phyloP scores from a whole-genome alignment of 2,113 vertebrate species.

The Dicrurus megarhynchus region DNA sequence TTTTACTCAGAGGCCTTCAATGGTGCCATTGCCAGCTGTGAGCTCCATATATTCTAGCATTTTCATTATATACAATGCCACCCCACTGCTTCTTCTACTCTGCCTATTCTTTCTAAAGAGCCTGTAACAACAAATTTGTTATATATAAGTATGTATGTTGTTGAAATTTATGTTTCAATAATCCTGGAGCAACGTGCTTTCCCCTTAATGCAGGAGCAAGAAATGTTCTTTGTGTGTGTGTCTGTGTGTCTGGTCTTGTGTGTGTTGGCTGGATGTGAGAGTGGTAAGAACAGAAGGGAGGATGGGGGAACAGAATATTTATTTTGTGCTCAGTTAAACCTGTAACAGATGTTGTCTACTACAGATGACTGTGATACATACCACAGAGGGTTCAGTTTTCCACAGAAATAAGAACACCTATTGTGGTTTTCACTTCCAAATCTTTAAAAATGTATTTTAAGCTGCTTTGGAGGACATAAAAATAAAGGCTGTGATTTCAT shows the following conservation, averaged over 20 bases:
- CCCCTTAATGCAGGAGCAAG: not conserved
- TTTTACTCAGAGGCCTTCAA: not conserved
- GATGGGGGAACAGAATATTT: not conserved
- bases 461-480: not conserved
- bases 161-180: not conserved
- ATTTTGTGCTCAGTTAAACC: not conserved
- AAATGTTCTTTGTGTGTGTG: not conserved
- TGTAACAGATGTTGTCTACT: not conserved
- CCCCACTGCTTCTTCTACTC: rapidly evolving
- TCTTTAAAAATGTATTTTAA: not conserved
- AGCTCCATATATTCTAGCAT: not conserved
- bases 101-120: not conserved
- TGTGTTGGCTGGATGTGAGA: not conserved
- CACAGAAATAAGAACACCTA: not conserved
- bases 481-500: not conserved
- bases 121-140: not conserved
- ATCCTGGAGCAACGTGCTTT: not conserved
- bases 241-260: not conserved
- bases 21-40: no score
- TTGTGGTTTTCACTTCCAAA: not conserved
- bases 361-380: not conserved
- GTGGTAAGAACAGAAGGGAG: not conserved
- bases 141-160: not conserved
- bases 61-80: not conserved
- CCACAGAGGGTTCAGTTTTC: not conserved